Evolutionary conservation across 2,888 invertebrate species (phyloP).

Genomic region (Exocentrus adspersus): DNA sequence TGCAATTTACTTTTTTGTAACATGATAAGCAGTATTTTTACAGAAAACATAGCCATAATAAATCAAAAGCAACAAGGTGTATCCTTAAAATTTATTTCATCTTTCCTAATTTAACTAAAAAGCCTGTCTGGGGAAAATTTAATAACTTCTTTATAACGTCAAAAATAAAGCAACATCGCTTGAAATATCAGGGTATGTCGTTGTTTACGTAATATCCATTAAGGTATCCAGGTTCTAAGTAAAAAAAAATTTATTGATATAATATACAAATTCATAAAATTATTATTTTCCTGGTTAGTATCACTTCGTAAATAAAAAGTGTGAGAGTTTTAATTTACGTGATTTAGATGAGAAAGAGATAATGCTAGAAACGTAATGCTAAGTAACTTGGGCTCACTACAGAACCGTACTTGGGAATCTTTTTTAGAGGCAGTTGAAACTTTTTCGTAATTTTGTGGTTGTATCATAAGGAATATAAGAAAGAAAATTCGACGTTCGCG

Average conservation of each 20-base stretch:
- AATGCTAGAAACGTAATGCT: slow-evolving; percentile 13
- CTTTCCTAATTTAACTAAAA: too few species aligned
- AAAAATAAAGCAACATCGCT: neutral
- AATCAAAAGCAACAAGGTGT: slow-evolving; percentile 5
- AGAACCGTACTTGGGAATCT: slow-evolving; percentile 2
- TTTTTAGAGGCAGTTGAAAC: too few species aligned
- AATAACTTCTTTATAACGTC: neutral
- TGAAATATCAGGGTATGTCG: neutral
- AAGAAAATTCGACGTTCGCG: too few species aligned
- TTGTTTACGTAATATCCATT: neutral
- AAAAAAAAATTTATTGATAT: slow-evolving; percentile 14
- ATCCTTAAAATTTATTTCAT: neutral
- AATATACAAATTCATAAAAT: slow-evolving; percentile 20
- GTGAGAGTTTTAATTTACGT: slow-evolving; percentile 27
- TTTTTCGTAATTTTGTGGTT: too few species aligned
- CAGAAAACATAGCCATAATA: neutral
- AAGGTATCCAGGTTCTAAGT: slow-evolving; percentile 3
- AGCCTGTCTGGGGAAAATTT: neutral
- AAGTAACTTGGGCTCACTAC: neutral
- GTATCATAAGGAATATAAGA: too few species aligned
- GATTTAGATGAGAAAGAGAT: slow-evolving; percentile 22
- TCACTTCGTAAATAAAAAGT: slow-evolving; percentile 23
- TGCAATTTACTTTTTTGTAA: neutral
- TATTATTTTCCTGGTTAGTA: slow-evolving; percentile 23
- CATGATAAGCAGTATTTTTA: neutral